These are phyloP conservation scores for Dasysyrphus tricinctus DNA, from an alignment of 2,888 invertebrate species.

Conservation along the genomic window DNA sequence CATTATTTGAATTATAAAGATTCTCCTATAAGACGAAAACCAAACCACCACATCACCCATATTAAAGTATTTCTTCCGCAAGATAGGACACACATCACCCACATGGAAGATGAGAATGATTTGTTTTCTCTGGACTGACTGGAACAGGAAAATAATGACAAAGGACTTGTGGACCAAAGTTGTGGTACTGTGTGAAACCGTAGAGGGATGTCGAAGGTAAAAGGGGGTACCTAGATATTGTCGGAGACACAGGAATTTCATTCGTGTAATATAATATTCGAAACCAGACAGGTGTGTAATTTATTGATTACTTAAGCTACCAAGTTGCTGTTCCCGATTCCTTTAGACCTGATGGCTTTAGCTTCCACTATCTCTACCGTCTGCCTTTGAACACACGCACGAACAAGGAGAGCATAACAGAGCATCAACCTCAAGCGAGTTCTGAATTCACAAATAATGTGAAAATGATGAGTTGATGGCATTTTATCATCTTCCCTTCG, in stretches of 20 bases:
- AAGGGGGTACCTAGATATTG: slow-evolving; percentile 19
- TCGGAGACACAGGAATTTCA: slow-evolving; percentile 58
- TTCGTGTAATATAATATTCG: slow-evolving; percentile 77
- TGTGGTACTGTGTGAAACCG: not conserved
- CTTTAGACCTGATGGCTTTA: slow-evolving; percentile 63
- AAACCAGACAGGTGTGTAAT: slow-evolving; percentile 82
- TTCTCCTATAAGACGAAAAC: not conserved
- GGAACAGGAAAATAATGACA: slow-evolving; percentile 66
- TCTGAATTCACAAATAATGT: slow-evolving; percentile 63
- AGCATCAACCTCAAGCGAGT: slow-evolving; percentile 19
- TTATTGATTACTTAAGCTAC: slow-evolving; percentile 81
- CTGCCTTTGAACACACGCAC: not conserved
- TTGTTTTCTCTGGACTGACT: slow-evolving; percentile 52
- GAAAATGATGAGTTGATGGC: slow-evolving; percentile 71
- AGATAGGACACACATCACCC: slow-evolving; percentile 35
- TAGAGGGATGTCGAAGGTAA: not conserved
- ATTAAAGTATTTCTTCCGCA: not conserved
- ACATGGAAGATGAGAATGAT: slow-evolving; percentile 59
- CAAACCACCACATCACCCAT: not conserved
- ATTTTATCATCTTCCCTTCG: slow-evolving; percentile 61
- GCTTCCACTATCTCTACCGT: slow-evolving; percentile 46
- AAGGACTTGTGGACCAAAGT: slow-evolving; percentile 48
- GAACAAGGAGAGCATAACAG: slow-evolving; percentile 9
- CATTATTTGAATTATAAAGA: not conserved
- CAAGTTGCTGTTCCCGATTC: slow-evolving; percentile 59